Base-by-base conservation (phyloP, 2,113 vertebrate species). In the Zosterops borbonicus region DNA sequence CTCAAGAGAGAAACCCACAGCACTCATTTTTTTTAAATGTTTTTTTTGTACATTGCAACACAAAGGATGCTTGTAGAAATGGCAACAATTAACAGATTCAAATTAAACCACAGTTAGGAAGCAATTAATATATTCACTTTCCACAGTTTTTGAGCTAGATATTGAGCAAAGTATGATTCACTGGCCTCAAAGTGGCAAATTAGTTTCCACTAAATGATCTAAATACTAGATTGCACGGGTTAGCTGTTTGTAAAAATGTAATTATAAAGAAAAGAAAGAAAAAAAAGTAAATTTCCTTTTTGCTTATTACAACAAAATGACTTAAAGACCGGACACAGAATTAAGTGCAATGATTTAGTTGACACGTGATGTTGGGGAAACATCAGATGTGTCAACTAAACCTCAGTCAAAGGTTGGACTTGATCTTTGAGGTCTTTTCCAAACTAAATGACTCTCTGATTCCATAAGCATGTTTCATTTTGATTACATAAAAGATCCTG, bases 301-400 rank as follows among this genome's bases (percentile, higher is more conserved):
- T 67, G 9, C 2, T 70, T 35, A 2, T 46, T 70, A 28, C 28
- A 41, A 42, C 17, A 47, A 62, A 75, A 47, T n/a, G 5, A 28
- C 44, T 50, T 33, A 37, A 69, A 0, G 0, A 19, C 20, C 29
- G n/a, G 6, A 14, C 8, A 14, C 3, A 27, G 24, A 12, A 53
- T 8, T 74, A 10, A 5, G 16, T 52, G 46, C 6, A 31, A 17
- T 50, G 44, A 4, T 33, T 50, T 5, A 27, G 6, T 2, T 46
- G 33, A 37, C 7, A 15, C 1, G 15, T 28, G 29, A 7, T 14
- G 8, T 11, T 50, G 39, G 44, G 10, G 13, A 41, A 56, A 65
- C 12, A 44, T 55, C 60, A 65, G 4, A 3, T 0, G 0, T 28
- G 31, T 53, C 19, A 79, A 29, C 14, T 23, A 18, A 52, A 55